Evolutionary conservation across 1,140 invertebrate species (phyloP), one percentile per base, ranked within the genome.

Genomic region (Pemphigus obesinymphae): DNA sequence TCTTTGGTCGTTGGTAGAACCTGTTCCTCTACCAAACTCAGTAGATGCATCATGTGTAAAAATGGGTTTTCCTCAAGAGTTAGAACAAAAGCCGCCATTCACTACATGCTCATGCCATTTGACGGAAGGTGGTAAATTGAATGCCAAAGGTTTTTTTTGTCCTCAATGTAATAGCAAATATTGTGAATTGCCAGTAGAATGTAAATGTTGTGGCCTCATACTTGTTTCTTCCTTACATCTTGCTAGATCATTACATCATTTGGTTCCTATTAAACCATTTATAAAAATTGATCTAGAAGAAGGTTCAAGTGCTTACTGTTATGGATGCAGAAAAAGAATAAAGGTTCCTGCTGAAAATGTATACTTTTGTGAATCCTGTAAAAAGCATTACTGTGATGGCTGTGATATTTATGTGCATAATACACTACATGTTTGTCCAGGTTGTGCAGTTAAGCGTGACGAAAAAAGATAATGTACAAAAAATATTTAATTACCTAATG

Each of bases 151-250:
- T 3, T 98, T 97, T 86, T 93, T 97, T 85, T 99, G 97, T 87
- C 97, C 85, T 5, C 96, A 98, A 86, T 99, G 98, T 88, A 91
- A 92, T 83, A 96, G 95, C 87, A 98, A 98, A 89, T 98, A 99
- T 88, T 99, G 97, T 88, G 96, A 99, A 87, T 90, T 99, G 83
- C 98, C 98, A 0, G 95, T 97, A 1, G 97, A 99, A 88, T 99
- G 98, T 87, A 91, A 93, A 86, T 93, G 94, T 17, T 99, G 98
- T 89, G 96, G 95, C 15, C 89, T 99, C 34, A 99, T 96, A 4
- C 88, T 99, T n/a, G 97, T 99, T 5, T 98, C 97, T 8, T 96
- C 97, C 15, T 96, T 97, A 20, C 97, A 99, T 89, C 89, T 99
- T 53, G 97, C 97, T 11, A 90, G 97, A 82, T 98, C 96, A 0